phyloP scores from a whole-genome alignment of 2,888 invertebrate genomes.

The Physocephala rufipes region DNA sequence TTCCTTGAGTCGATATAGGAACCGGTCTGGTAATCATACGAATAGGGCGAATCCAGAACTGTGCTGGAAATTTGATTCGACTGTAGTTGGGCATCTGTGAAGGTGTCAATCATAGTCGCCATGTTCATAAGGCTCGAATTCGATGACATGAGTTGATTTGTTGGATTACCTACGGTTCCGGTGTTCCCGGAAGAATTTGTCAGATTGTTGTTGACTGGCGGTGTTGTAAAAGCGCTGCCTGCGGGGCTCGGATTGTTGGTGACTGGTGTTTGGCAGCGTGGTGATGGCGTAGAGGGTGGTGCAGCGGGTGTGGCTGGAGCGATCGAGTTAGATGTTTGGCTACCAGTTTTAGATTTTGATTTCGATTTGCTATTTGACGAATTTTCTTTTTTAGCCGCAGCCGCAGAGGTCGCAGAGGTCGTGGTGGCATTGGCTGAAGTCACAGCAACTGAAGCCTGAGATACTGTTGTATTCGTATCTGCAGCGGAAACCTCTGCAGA shows the following conservation, averaged over 20 bases:
- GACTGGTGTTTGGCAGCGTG: slow-evolving; percentile 64
- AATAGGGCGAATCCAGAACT: slow-evolving; percentile 76
- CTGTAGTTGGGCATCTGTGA: slow-evolving; percentile 81
- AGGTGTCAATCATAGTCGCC: slow-evolving; percentile 81
- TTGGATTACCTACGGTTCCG: slow-evolving; percentile 51
- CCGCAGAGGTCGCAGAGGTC: slow-evolving; percentile 41
- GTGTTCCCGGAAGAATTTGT: slow-evolving; percentile 42
- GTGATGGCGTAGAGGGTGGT: slow-evolving; percentile 63
- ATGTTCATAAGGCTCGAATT: slow-evolving; percentile 74
- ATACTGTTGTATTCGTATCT: slow-evolving; percentile 44
- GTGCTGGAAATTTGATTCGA: slow-evolving; percentile 88
- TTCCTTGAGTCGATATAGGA: slow-evolving; percentile 72
- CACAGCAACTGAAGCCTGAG: slow-evolving; percentile 37
- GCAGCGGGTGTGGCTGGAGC: slow-evolving; percentile 55
- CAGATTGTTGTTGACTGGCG: slow-evolving; percentile 61
- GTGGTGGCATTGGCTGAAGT: slow-evolving; percentile 41
- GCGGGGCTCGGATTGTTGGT: slow-evolving; percentile 71
- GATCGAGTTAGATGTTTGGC: slow-evolving; percentile 44
- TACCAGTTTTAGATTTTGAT: slow-evolving; percentile 53
- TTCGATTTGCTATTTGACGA: slow-evolving; percentile 48
- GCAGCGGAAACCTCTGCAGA: slow-evolving; percentile 45
- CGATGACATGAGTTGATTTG: slow-evolving; percentile 65
- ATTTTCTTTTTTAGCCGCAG: slow-evolving; percentile 51
- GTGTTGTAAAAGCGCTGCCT: slow-evolving; percentile 66
- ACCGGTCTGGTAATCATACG: slow-evolving; percentile 71